These are phyloP conservation scores for Sphaeramia orbicularis DNA, from an alignment of 2,797 vertebrate genomes.

Conservation along the genomic window DNA sequence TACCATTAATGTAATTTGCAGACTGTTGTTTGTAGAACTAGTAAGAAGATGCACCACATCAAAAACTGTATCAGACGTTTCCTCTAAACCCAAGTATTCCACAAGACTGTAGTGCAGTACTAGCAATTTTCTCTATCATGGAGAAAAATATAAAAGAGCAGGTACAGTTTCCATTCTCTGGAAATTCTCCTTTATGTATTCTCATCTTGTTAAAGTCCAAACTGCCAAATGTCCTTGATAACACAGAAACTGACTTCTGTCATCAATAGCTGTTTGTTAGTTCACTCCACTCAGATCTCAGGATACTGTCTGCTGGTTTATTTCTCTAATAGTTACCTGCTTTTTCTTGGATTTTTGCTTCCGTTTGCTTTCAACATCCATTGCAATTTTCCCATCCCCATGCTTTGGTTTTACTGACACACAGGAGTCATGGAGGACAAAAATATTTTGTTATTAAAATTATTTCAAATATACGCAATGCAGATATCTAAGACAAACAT, in stretches of 20 bases:
- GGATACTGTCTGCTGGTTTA: neutral
- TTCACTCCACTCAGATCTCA: constrained; percentile 5
- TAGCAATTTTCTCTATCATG: neutral
- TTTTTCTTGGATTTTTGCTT: constrained; percentile 4
- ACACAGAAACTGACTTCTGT: constrained; percentile 4
- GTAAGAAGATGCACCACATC: neutral
- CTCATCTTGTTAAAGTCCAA: neutral
- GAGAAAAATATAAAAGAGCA: neutral
- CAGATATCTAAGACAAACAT: neutral
- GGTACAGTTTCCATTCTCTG: neutral
- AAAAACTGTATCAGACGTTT: neutral
- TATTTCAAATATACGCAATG: neutral
- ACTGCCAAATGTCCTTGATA: constrained; percentile 4
- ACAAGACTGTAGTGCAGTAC: neutral
- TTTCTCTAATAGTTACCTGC: neutral
- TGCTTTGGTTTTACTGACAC: constrained; percentile 27
- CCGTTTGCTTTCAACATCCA: neutral
- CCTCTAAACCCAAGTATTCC: neutral
- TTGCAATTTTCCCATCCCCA: constrained; percentile 21
- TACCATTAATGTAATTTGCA: neutral
- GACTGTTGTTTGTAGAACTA: too few species aligned
- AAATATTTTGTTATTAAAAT: too few species aligned
- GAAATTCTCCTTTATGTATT: constrained; percentile 4
- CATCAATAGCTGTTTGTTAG: neutral
- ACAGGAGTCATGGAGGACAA: neutral